Evolutionary conservation across 1,140 invertebrate genomes (phyloP), one percentile per base, ranked within the genome.

Genomic region (Drosophila littoralis): DNA sequence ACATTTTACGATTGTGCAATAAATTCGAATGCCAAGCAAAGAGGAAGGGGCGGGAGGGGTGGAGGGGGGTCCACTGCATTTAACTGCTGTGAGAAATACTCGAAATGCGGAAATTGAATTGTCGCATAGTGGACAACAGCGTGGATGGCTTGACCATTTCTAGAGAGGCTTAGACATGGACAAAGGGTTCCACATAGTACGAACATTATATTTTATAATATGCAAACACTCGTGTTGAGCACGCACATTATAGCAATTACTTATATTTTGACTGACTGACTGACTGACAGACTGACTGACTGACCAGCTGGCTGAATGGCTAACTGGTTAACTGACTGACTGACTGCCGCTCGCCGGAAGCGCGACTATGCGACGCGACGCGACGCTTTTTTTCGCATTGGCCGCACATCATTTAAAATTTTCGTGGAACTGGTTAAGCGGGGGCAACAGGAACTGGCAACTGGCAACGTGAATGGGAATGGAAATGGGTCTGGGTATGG

Each of bases 171-270:
- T 60, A 46, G 54, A 42, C 54, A 15, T 32, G 48, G 15, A 32
- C 52, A 71, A 70, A 70, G 68, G 67, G 67, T 46, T 60, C 35
- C 51, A 36, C 10, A 17, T 38, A n/a, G n/a, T n/a, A 54, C 42
- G 13, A 48, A 43, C 61, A 61, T 43, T 12, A 54, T 78, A 33
- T 67, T 70, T 59, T 64, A 82, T 88, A 83, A 86, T 88, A 74
- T 68, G 65, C 76, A 86, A 83, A 79, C 48, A 63, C 15, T 59
- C 64, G 73, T 60, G 64, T 33, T 52, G 54, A 46, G 72, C 83
- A 88, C 76, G 83, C 72, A 88, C 83, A 86, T 88, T 88, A 79
- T 50, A 82, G 63, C 69, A 70, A 88, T 83, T 83, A 79, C 68
- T 59, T 63, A 70, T 57, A 55, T 40, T 58, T 67, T 83, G 76